A percentile compares a stretch with the other conserved stretches of the same genome.
Conservation (phyloP, 2,888 invertebrate genomes). For the Trachelus tabidus region DNA sequence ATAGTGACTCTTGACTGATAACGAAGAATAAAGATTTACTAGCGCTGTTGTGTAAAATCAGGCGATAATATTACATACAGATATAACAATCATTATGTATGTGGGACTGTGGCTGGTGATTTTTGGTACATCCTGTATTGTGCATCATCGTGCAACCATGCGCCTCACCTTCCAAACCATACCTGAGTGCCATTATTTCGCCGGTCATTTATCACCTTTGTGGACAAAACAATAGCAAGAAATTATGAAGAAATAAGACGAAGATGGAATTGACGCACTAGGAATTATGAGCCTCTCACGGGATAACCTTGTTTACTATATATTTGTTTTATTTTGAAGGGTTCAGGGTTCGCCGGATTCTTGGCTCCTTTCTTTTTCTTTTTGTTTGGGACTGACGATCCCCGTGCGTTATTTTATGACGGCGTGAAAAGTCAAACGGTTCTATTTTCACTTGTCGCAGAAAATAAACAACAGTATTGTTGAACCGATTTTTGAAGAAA, state of each 20-base stretch:
- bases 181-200: slow-evolving; percentile 1
- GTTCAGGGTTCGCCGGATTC: background rate
- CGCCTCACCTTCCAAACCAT: background rate
- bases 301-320: background rate
- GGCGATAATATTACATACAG: background rate
- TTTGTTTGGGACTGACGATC: background rate
- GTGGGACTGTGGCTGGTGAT: background rate
- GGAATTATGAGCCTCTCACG: slow-evolving; percentile 16
- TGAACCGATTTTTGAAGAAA: background rate
- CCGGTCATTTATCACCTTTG: background rate
- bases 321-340: background rate
- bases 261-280: slow-evolving; percentile 21
- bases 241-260: background rate
- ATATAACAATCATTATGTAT: background rate
- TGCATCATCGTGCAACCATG: background rate
- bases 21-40: background rate
- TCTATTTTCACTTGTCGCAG: background rate
- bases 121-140: background rate
- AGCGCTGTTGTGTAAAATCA: background rate
- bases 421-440: background rate
- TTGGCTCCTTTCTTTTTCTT: background rate
- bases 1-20: background rate
- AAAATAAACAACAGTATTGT: background rate
- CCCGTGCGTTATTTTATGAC: background rate
- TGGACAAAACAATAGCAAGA: background rate